Percentiles rank a stretch among this genome's conserved stretches.
Conservation (phyloP, 2,888 invertebrate genomes). For the Pteria penguin region DNA sequence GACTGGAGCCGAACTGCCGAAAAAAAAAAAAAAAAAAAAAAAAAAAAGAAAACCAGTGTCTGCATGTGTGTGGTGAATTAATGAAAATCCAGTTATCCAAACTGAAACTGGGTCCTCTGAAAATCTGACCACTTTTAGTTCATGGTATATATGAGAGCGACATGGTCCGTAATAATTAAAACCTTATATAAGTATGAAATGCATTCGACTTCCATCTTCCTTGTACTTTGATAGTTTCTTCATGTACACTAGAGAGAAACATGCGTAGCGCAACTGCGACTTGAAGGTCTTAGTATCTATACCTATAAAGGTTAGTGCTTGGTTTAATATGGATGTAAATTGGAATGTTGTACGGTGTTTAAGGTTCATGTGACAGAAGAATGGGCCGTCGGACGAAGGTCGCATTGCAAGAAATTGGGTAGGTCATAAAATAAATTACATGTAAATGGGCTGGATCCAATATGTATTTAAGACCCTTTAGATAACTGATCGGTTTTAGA, state of each 20-base stretch:
- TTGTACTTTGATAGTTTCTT: conserved; percentile 10
- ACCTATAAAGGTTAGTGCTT: not conserved
- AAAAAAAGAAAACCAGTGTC: not conserved
- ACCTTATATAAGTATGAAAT: conserved; percentile 21
- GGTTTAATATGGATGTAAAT: conserved; percentile 11
- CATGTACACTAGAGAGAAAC: not conserved
- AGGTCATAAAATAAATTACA: not conserved
- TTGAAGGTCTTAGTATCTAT: conserved; percentile 6
- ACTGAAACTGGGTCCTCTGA: not conserved
- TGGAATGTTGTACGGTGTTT: conserved; percentile 8
- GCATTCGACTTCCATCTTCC: conserved; percentile 30
- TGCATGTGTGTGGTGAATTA: not conserved
- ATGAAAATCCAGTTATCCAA: not conserved
- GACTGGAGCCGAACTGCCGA: not conserved
- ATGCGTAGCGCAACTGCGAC: no score
- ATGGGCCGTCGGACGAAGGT: not conserved
- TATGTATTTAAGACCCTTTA: not conserved
- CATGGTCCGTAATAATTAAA: no score
- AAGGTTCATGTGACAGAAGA: conserved; percentile 5
- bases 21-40: not conserved
- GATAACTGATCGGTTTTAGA: not conserved
- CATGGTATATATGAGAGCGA: no score
- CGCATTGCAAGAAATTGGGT: not conserved
- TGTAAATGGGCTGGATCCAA: not conserved
- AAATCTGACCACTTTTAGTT: not conserved